A percentile compares a stretch with the other conserved stretches of the same genome.
phyloP scores from a whole-genome alignment of 2,888 invertebrate genomes.

The Ctenicera cuprea region DNA sequence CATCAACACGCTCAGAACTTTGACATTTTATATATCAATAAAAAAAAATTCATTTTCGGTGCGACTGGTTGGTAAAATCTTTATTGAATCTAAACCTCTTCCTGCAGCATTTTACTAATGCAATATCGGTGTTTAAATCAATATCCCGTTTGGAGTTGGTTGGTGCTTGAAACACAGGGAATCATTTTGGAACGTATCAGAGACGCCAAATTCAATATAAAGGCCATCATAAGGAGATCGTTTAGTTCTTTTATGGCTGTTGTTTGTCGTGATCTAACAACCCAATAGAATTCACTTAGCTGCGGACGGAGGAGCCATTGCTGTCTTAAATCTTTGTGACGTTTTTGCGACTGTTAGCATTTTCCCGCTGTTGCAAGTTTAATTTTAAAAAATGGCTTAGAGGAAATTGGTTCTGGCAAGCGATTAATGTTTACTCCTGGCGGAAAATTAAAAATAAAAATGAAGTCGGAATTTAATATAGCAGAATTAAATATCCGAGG shows the following conservation, averaged over 20 bases:
- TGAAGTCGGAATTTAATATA: too few species aligned
- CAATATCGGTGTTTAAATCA: slow-evolving; percentile 39
- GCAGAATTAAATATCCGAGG: too few species aligned
- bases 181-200: slow-evolving; percentile 44
- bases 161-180: slow-evolving; percentile 8
- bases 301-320: neutral
- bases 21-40: slow-evolving; percentile 5
- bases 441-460: too few species aligned
- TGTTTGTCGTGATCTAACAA: slow-evolving; percentile 46
- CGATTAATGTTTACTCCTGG: too few species aligned
- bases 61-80: slow-evolving; percentile 7
- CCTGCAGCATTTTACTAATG: slow-evolving; percentile 29
- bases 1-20: neutral
- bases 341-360: neutral
- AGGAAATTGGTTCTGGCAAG: neutral
- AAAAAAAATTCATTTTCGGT: slow-evolving; percentile 3
- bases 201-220: slow-evolving; percentile 43
- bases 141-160: slow-evolving; percentile 16
- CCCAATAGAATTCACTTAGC: slow-evolving; percentile 31
- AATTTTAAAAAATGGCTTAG: neutral
- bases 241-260: slow-evolving; percentile 45
- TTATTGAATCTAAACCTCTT: slow-evolving; percentile 3
- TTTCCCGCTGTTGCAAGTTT: neutral
- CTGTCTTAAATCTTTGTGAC: neutral
- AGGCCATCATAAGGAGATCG: slow-evolving; percentile 44